A percentile compares a stretch with the other conserved stretches of the same genome.
Evolutionary conservation across 2,797 vertebrate species (phyloP).

Genomic region (Sebastes trivittatus): DNA sequence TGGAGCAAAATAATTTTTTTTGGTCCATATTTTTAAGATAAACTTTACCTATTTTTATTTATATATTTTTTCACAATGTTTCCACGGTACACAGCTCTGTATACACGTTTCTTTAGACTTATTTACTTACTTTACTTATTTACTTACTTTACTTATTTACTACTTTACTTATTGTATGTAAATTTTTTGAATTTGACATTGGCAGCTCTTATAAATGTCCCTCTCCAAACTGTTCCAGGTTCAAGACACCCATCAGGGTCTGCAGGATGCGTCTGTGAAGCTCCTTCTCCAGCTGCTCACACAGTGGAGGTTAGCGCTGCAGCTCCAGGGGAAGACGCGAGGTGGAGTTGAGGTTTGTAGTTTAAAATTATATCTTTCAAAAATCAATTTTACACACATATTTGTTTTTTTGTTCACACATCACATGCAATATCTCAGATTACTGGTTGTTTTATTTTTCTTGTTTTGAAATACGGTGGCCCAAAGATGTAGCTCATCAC

Average conservation of each 20-base stretch:
- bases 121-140: no score
- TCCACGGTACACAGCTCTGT: no score
- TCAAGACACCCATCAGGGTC: conserved; percentile 93
- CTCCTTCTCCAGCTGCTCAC: conserved; percentile 95
- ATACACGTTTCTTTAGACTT: no score
- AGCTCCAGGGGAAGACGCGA: conserved; percentile 83
- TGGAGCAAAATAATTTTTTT: no score
- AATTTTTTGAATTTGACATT: neutral
- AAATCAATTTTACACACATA: neutral
- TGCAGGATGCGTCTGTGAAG: conserved; percentile 96
- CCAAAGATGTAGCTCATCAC: neutral
- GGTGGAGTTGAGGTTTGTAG: conserved; percentile 79
- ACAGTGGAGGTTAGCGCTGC: conserved; percentile 95
- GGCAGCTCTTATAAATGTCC: neutral
- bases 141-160: no score
- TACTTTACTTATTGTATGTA: no score
- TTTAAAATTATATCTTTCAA: neutral
- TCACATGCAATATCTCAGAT: neutral
- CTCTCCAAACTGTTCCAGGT: conserved; percentile 70
- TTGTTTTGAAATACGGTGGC: neutral
- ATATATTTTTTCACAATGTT: no score
- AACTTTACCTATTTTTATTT: no score
- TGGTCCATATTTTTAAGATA: no score
- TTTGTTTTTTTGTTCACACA: neutral
- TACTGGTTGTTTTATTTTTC: neutral